phyloP scores from a whole-genome alignment of 2,113 vertebrate species.

The Climacteris rufus region DNA sequence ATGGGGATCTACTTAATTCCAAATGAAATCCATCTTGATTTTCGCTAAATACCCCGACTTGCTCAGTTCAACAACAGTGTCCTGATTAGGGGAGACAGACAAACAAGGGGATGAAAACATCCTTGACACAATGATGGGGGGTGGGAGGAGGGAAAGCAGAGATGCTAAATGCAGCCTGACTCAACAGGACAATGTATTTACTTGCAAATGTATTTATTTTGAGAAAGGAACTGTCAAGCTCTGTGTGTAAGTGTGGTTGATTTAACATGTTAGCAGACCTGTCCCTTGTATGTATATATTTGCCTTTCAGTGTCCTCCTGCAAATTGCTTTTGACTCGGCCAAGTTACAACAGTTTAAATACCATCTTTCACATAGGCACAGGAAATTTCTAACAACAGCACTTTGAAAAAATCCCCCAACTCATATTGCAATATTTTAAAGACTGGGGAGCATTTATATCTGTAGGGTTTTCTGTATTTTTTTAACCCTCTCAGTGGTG shows the following conservation, averaged over 20 bases:
- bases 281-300: not conserved
- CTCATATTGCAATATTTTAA: not conserved
- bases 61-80: not conserved
- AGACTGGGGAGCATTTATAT: rapidly evolving
- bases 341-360: constrained; percentile 1
- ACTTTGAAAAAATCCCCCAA: not conserved
- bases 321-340: constrained; percentile 17
- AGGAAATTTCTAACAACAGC: not conserved
- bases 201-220: not conserved
- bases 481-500: not conserved
- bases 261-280: not conserved
- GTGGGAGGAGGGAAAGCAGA: not conserved
- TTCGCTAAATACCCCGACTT: not conserved
- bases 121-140: not conserved
- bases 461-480: not conserved
- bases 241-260: not conserved
- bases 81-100: constrained; percentile 12
- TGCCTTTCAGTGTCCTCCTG: constrained; percentile 1
- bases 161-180: not conserved
- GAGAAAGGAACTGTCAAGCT: not conserved
- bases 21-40: constrained; percentile 30
- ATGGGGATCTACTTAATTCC: constrained; percentile 8
- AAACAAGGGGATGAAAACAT: constrained; percentile 5
- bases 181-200: not conserved
- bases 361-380: not conserved